Evolutionary conservation across 2,113 vertebrate genomes (phyloP).

Genomic region (Pluvialis apricaria): DNA sequence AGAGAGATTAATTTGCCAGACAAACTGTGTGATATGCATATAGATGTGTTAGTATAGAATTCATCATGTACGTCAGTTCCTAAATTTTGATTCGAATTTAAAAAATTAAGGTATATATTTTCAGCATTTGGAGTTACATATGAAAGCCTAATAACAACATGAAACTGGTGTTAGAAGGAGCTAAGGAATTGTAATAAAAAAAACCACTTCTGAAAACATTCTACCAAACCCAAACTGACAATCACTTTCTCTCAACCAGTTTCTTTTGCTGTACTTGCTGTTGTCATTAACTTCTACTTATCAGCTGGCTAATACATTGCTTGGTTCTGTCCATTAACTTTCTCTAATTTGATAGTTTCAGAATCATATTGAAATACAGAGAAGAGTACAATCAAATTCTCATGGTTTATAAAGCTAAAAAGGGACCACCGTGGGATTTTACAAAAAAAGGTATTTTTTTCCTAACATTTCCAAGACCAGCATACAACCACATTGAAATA

Average conservation of each 20-base stretch:
- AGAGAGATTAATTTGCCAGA: conserved; percentile 38
- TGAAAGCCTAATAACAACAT: neutral
- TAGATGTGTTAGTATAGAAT: neutral
- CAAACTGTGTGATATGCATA: conserved; percentile 18
- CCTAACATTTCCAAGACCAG: neutral
- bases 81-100: neutral
- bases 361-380: neutral
- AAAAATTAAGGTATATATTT: neutral
- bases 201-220: neutral
- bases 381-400: neutral
- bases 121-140: neutral
- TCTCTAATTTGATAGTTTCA: neutral
- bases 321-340: neutral
- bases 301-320: neutral
- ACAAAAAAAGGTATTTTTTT: accelerated
- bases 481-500: accelerated
- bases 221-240: neutral
- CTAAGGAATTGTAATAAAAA: neutral
- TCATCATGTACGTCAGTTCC: neutral
- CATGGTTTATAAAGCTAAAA: neutral
- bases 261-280: neutral
- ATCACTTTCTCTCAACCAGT: neutral
- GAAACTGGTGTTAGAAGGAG: neutral
- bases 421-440: accelerated
- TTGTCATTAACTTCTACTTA: neutral